Evolutionary conservation across 1,140 invertebrate genomes (phyloP).

Genomic region (Eciton burchellii): DNA sequence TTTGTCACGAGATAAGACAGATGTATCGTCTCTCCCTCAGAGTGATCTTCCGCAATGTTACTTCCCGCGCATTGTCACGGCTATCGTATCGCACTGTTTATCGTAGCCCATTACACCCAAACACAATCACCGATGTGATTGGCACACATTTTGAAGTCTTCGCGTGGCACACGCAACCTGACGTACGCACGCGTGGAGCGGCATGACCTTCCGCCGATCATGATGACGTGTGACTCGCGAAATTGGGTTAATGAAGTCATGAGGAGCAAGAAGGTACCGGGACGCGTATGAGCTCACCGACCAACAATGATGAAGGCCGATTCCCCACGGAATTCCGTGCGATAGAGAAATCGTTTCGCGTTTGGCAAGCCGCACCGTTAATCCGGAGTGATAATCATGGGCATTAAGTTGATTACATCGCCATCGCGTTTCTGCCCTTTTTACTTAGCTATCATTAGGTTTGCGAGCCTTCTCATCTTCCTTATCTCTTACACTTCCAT

Average conservation of each 20-base stretch:
- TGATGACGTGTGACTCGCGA: slow-evolving; percentile 38
- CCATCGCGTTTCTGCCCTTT: not conserved
- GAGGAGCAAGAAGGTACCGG: slow-evolving; percentile 31
- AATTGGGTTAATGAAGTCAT: slow-evolving; percentile 68
- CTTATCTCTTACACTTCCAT: not conserved
- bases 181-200: not conserved
- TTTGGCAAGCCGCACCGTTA: not conserved
- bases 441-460: not conserved
- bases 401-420: slow-evolving; percentile 1
- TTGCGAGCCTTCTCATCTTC: not conserved
- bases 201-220: slow-evolving; percentile 35
- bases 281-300: not conserved
- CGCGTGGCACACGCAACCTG: slow-evolving; percentile 4
- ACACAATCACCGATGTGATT: slow-evolving; percentile 2
- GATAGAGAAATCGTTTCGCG: slow-evolving; percentile 14
- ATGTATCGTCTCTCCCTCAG: not conserved
- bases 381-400: not conserved
- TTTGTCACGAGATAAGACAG: slow-evolving; percentile 19
- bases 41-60: not conserved
- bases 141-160: slow-evolving; percentile 1
- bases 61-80: not conserved
- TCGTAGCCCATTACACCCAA: not conserved
- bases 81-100: not conserved
- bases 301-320: not conserved
- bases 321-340: slow-evolving; percentile 1